Percentiles rank a stretch among this genome's conserved stretches.
These are phyloP conservation scores for Xiphydria camelus DNA, from an alignment of 2,888 invertebrate species.

Conservation along the genomic window DNA sequence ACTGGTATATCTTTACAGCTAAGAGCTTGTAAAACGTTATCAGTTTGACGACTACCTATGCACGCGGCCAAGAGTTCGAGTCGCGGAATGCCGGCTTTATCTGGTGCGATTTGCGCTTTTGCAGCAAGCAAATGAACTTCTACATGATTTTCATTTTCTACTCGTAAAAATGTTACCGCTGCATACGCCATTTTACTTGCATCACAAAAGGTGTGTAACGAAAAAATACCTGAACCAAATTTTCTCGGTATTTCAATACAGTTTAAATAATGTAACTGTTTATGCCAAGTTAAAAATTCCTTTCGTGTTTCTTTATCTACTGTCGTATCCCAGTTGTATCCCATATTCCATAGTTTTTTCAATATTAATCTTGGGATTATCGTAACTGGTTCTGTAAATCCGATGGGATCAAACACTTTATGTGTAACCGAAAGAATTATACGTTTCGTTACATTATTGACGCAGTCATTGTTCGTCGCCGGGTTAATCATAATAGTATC, in stretches of 20 bases:
- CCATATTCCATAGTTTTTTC: no score
- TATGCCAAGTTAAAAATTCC: no score
- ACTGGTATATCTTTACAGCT: slow-evolving; percentile 5
- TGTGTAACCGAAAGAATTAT: slow-evolving; percentile 24
- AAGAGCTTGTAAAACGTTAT: slow-evolving; percentile 1
- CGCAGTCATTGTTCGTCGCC: neutral
- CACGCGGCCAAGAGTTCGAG: slow-evolving; percentile 38
- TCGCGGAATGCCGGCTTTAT: slow-evolving; percentile 35
- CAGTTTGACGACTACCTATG: slow-evolving; percentile 28
- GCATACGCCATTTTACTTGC: no score
- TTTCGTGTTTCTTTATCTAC: no score
- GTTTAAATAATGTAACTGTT: no score
- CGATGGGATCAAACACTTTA: slow-evolving; percentile 28
- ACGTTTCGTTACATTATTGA: slow-evolving; percentile 22
- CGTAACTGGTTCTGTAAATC: slow-evolving; percentile 20
- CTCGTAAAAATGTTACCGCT: no score
- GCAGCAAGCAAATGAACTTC: no score
- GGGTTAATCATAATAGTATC: slow-evolving; percentile 18
- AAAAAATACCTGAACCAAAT: no score
- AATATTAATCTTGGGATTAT: slow-evolving; percentile 23
- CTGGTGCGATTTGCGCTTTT: slow-evolving; percentile 35
- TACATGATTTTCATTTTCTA: no score
- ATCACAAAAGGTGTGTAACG: no score
- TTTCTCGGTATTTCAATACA: no score
- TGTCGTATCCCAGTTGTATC: slow-evolving; percentile 22